Conservation (phyloP, 2,888 invertebrate genomes). For the Scaptomyza cyrtandrae region DNA sequence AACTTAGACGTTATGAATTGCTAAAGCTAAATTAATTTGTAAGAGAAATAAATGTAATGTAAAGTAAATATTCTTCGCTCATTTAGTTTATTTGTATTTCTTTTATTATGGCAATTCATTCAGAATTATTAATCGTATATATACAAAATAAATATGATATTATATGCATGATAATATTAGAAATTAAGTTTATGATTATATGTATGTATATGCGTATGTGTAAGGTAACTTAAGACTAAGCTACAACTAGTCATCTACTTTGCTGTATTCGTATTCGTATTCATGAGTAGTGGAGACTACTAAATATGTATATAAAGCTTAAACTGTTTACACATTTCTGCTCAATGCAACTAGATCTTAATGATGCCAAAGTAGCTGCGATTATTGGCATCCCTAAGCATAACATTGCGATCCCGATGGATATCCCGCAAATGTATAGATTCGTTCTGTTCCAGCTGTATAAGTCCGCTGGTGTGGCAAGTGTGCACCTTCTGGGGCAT, state of each 20-base stretch:
- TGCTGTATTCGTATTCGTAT: slow-evolving; percentile 56
- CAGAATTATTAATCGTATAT: slow-evolving; percentile 39
- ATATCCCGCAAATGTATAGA: slow-evolving; percentile 89
- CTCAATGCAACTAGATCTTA: slow-evolving; percentile 84
- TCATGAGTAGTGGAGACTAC: slow-evolving; percentile 43
- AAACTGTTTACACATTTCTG: slow-evolving; percentile 3
- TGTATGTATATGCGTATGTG: slow-evolving; percentile 8
- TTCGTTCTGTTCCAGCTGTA: slow-evolving; percentile 88
- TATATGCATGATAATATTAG: slow-evolving; percentile 21
- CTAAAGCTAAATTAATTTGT: too few relatives aligned
- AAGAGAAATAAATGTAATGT: not conserved
- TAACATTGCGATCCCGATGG: slow-evolving; percentile 79
- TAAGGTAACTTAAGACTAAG: slow-evolving; percentile 36
- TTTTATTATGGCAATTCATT: slow-evolving; percentile 55
- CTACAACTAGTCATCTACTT: slow-evolving; percentile 53
- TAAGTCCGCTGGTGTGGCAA: slow-evolving; percentile 90
- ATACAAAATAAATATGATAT: slow-evolving; percentile 59
- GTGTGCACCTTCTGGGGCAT: slow-evolving; percentile 88
- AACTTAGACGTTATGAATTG: not conserved
- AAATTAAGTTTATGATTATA: slow-evolving; percentile 13
- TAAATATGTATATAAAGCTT: slow-evolving; percentile 33
- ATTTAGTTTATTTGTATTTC: not conserved
- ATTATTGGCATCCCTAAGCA: slow-evolving; percentile 87
- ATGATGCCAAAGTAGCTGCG: slow-evolving; percentile 94
- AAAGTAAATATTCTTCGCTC: not conserved